Conservation (phyloP, 2,113 vertebrate species). For the Chionis minor region DNA sequence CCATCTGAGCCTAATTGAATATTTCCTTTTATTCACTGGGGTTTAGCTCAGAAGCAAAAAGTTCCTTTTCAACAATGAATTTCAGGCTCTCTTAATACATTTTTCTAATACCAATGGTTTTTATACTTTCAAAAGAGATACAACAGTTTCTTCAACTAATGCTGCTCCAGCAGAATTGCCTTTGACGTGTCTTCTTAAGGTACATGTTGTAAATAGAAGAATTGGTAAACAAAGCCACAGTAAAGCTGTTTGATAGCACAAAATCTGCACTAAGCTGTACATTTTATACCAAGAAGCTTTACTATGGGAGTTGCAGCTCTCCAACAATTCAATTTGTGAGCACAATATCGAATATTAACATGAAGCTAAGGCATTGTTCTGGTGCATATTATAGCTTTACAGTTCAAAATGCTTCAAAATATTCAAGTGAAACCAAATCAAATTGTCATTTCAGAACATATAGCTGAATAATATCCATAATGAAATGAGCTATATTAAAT, state of each 20-base stretch:
- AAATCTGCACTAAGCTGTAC: not conserved
- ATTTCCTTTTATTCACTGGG: not conserved
- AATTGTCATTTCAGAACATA: not conserved
- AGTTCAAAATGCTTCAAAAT: not conserved
- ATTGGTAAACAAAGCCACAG: not conserved
- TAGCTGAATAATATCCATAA: not conserved
- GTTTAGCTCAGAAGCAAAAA: not conserved
- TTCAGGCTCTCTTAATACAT: not conserved
- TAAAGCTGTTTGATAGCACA: not conserved
- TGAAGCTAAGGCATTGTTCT: not conserved
- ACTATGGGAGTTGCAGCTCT: not conserved
- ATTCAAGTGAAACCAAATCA: conserved; percentile 32
- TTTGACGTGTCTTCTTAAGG: not conserved
- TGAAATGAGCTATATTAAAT: conserved; percentile 34
- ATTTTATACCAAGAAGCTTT: not conserved
- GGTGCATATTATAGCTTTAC: not conserved
- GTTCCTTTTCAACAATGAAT: not conserved
- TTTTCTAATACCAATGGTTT: not conserved
- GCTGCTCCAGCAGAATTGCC: not conserved
- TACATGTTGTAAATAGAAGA: not conserved
- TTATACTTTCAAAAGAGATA: not conserved
- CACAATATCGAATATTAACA: not conserved
- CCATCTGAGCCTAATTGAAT: not conserved
- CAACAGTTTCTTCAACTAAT: not conserved
- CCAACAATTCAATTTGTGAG: conserved; percentile 9